A percentile compares a stretch with the other conserved stretches of the same genome.
Evolutionary conservation across 2,113 vertebrate species (phyloP).

Genomic region (Hemichromis elongatus): DNA sequence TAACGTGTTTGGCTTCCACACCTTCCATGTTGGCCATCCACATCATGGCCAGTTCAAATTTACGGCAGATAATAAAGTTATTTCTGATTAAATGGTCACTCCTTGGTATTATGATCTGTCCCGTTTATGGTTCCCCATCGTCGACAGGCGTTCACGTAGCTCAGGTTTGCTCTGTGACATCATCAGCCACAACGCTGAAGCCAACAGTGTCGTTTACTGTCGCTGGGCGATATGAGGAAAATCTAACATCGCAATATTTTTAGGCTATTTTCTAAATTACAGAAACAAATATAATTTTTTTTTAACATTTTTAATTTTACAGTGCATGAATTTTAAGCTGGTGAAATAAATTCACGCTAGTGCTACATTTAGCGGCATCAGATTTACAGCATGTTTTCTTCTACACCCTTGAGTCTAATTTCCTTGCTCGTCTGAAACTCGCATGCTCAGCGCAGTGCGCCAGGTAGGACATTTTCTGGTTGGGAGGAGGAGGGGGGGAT

Average conservation of each 20-base stretch:
- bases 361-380: too few species aligned
- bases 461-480: accelerated
- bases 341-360: too few species aligned
- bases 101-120: background rate
- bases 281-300: too few species aligned
- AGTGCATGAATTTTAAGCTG: too few species aligned
- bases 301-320: too few species aligned
- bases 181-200: background rate
- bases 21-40: accelerated
- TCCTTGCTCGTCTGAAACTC: too few species aligned
- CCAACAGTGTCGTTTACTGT: background rate
- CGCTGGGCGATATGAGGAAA: background rate
- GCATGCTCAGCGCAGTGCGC: background rate
- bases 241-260: too few species aligned
- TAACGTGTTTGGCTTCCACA: background rate
- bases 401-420: too few species aligned
- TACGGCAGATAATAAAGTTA: background rate
- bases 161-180: background rate
- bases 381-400: too few species aligned
- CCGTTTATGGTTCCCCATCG: accelerated
- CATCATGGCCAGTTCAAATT: background rate
- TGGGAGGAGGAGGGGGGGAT: background rate
- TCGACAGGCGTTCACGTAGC: accelerated
- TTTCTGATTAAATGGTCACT: background rate
- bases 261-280: too few species aligned